phyloP scores from a whole-genome alignment of 2,888 invertebrate species.

The Epinotia brunnichana region DNA sequence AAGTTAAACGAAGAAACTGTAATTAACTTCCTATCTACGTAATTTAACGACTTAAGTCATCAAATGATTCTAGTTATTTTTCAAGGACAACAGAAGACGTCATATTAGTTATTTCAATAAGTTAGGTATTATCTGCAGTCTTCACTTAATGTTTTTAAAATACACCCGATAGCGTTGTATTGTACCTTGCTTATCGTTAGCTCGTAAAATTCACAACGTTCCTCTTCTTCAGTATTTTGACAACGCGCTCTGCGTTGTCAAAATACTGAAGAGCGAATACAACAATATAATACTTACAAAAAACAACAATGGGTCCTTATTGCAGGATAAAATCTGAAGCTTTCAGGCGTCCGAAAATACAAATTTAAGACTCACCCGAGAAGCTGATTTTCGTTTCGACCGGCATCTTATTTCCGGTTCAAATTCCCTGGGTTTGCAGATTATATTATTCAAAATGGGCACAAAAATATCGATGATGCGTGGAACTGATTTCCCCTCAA shows the following conservation, averaged over 20 bases:
- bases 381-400: constrained; percentile 81
- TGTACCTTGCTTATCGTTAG: constrained; percentile 2
- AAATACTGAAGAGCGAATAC: not conserved
- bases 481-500: constrained; percentile 45
- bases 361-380: constrained; percentile 71
- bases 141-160: not conserved
- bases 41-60: constrained; percentile 27
- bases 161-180: constrained; percentile 22
- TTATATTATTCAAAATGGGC: constrained; percentile 32
- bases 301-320: not conserved
- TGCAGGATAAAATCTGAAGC: constrained; percentile 6
- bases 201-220: not conserved
- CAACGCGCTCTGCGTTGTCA: not conserved
- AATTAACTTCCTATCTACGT: constrained; percentile 31
- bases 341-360: constrained; percentile 7
- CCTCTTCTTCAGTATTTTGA: too few relatives aligned
- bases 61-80: constrained; percentile 30
- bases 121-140: constrained; percentile 13
- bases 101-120: constrained; percentile 21
- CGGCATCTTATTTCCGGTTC: constrained; percentile 65
- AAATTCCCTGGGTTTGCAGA: constrained; percentile 36
- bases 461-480: constrained; percentile 28
- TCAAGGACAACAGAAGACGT: constrained; percentile 17
- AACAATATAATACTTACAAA: not conserved
- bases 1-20: constrained; percentile 8